These are phyloP conservation scores for Polyommatus iphigenia DNA, from an alignment of 2,888 invertebrate genomes.

Conservation along the genomic window DNA sequence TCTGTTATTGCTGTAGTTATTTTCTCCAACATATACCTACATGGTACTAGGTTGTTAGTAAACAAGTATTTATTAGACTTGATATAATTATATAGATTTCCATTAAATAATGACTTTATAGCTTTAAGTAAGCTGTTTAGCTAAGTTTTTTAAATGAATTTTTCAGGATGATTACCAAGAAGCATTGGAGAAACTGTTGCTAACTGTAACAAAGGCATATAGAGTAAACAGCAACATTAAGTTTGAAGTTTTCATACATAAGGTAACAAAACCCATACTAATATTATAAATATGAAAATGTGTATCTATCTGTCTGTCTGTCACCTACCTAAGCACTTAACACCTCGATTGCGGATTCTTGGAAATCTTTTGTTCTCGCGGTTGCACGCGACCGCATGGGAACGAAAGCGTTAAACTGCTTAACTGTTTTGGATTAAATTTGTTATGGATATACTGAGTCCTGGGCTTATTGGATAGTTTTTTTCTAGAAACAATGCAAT, in stretches of 20 bases:
- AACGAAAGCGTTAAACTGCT: neutral
- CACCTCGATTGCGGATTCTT: no score
- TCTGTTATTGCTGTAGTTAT: no score
- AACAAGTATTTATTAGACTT: no score
- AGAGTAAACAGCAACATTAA: slow-evolving; percentile 97
- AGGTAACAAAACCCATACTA: slow-evolving; percentile 70
- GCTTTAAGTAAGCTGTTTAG: neutral
- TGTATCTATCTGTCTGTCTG: neutral
- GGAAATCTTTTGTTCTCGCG: no score
- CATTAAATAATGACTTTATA: neutral
- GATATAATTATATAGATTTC: neutral
- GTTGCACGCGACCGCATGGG: no score
- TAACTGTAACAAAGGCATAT: slow-evolving; percentile 96
- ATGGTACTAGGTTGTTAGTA: no score
- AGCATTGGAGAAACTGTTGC: slow-evolving; percentile 94
- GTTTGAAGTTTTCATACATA: slow-evolving; percentile 99
- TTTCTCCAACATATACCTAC: no score
- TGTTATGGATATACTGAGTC: neutral
- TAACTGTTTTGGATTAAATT: neutral
- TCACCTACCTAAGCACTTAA: neutral
- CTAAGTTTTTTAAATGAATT: slow-evolving; percentile 22
- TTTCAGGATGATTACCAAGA: slow-evolving; percentile 97
- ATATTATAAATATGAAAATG: neutral
- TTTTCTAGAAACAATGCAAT: neutral
- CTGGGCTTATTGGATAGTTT: neutral